Percentiles rank a stretch among this genome's conserved stretches.
Conservation (phyloP, 2,888 invertebrate genomes). For the Oegoconia quadripuncta region DNA sequence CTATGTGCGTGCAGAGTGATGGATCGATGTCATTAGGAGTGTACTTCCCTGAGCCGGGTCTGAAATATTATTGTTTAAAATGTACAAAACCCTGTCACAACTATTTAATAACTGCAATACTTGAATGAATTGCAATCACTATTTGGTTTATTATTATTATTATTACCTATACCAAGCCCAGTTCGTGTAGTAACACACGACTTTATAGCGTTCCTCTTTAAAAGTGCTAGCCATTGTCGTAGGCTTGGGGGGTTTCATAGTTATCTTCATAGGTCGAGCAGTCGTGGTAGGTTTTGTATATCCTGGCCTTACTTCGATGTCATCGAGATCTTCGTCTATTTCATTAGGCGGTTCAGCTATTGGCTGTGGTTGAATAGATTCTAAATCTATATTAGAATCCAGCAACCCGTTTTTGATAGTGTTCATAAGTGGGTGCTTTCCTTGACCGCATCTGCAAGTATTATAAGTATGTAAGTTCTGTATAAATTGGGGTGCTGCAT, state of each 20-base stretch:
- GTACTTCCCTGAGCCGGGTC: conserved; percentile 89
- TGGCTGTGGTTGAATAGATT: conserved; percentile 34
- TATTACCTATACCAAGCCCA: conserved; percentile 93
- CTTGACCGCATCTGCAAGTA: conserved; percentile 84
- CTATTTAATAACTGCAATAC: not conserved
- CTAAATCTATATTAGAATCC: conserved; percentile 46
- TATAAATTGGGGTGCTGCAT: not conserved
- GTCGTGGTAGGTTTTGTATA: conserved; percentile 30
- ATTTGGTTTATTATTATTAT: not conserved
- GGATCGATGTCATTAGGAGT: conserved; percentile 90
- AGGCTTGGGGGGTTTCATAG: conserved; percentile 19
- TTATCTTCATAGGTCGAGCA: conserved; percentile 25
- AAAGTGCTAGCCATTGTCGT: conserved; percentile 26
- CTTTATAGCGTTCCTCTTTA: conserved; percentile 80
- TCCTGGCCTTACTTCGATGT: conserved; percentile 60
- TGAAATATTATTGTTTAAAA: conserved; percentile 31
- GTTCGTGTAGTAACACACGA: conserved; percentile 95
- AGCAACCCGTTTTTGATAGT: conserved; percentile 87
- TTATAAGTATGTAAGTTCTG: not conserved
- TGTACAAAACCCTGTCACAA: not conserved
- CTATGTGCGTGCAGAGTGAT: conserved; percentile 92
- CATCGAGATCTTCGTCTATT: conserved; percentile 60
- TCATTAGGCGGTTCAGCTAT: conserved; percentile 43
- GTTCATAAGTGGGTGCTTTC: conserved; percentile 87
- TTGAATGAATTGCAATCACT: not conserved